Evolutionary conservation across 2,797 vertebrate species (phyloP).

Genomic region (Tokudaia tokunoshimensis): DNA sequence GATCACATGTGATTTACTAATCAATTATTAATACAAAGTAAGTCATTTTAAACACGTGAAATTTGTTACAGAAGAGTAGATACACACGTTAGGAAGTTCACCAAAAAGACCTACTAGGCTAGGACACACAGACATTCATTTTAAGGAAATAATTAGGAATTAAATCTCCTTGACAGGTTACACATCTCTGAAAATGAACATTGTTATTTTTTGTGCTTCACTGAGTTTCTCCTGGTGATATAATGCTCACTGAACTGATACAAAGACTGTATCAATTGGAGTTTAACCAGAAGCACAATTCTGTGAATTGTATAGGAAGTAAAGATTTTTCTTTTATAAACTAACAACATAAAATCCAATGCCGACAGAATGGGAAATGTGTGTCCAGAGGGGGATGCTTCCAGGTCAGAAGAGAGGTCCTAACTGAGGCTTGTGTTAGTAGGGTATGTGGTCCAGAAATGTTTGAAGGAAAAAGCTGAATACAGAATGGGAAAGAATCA

Average conservation of each 20-base stretch:
- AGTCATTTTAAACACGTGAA: constrained; percentile 17
- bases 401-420: not conserved
- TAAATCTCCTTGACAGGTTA: not conserved
- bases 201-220: not conserved
- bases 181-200: not conserved
- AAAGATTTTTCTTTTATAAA: not conserved
- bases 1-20: not conserved
- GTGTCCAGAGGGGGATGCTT: not conserved
- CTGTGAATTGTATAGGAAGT: not conserved
- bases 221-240: not conserved
- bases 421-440: not conserved
- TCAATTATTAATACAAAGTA: not conserved
- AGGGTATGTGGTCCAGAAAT: not conserved
- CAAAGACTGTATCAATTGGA: not conserved
- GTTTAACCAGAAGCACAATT: constrained; percentile 1
- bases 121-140: not conserved
- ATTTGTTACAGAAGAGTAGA: not conserved
- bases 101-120: not conserved
- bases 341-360: not conserved
- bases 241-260: not conserved
- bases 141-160: constrained; percentile 55
- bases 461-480: not conserved
- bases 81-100: not conserved
- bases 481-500: not conserved
- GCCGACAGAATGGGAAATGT: not conserved